A percentile compares a stretch with the other conserved stretches of the same genome.
phyloP scores from a whole-genome alignment of 2,888 invertebrate genomes.

The Cyrtodaria siliqua region DNA sequence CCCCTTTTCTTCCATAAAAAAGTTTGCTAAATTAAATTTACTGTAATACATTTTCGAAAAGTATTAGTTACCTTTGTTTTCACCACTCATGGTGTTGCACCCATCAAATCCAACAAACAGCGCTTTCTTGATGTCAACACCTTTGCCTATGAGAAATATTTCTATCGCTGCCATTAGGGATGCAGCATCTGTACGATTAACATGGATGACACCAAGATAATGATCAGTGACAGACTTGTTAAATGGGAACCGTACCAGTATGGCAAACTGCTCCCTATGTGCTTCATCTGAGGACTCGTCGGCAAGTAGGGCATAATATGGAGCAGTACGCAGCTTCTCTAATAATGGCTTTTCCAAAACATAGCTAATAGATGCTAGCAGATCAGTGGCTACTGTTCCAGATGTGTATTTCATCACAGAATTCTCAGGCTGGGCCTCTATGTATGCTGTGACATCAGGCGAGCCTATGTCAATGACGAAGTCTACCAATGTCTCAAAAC shows the following conservation, averaged over 20 bases:
- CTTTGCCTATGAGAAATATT: constrained; percentile 27
- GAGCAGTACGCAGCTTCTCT: constrained; percentile 2
- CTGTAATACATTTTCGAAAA: not conserved
- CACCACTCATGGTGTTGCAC: constrained; percentile 48
- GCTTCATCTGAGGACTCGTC: constrained; percentile 45
- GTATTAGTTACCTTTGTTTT: constrained; percentile 25
- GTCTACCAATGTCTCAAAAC: constrained; percentile 7
- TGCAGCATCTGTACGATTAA: constrained; percentile 33
- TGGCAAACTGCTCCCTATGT: constrained; percentile 43
- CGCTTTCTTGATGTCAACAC: constrained; percentile 33
- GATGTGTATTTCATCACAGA: constrained; percentile 8
- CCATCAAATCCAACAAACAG: constrained; percentile 46
- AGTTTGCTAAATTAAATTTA: not conserved
- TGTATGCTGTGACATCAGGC: not conserved
- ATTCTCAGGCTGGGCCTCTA: not conserved
- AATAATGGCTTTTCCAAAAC: constrained; percentile 9
- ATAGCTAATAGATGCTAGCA: constrained; percentile 2
- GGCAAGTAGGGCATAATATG: constrained; percentile 12
- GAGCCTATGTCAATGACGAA: not conserved
- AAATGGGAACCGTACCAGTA: constrained; percentile 16
- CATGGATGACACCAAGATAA: constrained; percentile 33
- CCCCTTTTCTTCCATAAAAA: no score
- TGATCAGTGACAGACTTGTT: constrained; percentile 9
- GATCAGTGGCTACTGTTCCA: constrained; percentile 6
- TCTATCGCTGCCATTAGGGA: constrained; percentile 28